phyloP scores from a whole-genome alignment of 2,797 vertebrate species.

The Melanotaenia nigrans region DNA sequence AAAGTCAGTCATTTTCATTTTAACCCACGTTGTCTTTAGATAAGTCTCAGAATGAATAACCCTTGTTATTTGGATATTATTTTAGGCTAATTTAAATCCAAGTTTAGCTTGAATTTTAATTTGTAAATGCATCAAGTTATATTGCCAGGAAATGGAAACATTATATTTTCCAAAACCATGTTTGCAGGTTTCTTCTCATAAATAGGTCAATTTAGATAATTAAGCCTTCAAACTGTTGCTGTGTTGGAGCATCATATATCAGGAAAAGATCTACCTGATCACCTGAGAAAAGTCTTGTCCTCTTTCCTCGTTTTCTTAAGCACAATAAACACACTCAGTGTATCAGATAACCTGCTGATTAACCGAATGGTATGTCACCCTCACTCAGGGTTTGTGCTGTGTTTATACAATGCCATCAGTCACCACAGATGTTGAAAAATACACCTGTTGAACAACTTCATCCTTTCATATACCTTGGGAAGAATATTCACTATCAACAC shows the following conservation, averaged over 20 bases:
- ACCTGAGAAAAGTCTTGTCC: neutral
- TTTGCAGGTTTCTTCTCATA: neutral
- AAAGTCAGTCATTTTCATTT: neutral
- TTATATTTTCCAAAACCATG: neutral
- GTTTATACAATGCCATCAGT: conserved; percentile 55
- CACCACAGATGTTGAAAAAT: conserved; percentile 33
- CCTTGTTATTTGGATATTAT: too few relatives aligned
- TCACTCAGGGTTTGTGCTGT: conserved; percentile 4
- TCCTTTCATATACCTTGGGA: conserved; percentile 47
- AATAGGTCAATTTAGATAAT: neutral
- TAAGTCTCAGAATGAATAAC: too few relatives aligned
- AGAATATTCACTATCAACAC: conserved; percentile 52
- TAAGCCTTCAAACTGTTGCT: neutral
- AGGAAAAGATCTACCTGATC: neutral
- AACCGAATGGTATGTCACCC: conserved; percentile 6
- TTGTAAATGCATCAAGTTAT: neutral
- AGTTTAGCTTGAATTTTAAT: neutral
- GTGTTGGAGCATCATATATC: neutral
- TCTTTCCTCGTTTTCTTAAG: conserved; percentile 20
- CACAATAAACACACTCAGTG: conserved; percentile 20
- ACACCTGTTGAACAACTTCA: conserved; percentile 55
- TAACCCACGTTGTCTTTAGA: neutral
- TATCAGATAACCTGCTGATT: conserved; percentile 46
- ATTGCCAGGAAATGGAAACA: neutral
- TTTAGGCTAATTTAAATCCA: neutral